Conservation (phyloP, 1,140 invertebrate genomes). For the Parapsyche elsis region DNA sequence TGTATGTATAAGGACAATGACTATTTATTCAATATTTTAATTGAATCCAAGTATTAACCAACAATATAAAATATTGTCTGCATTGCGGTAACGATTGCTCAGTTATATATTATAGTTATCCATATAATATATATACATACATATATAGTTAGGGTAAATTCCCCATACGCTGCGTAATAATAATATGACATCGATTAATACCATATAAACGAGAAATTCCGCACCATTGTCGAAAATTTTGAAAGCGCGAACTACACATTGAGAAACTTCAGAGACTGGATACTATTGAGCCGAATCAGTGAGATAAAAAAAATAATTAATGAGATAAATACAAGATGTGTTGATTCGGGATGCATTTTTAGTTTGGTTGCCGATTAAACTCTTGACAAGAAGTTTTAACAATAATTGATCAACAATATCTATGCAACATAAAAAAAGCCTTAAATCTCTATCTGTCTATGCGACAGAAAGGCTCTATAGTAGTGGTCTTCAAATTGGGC, state of each 20-base stretch:
- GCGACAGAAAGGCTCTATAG: too few relatives aligned
- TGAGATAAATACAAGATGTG: too few relatives aligned
- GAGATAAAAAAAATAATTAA: too few relatives aligned
- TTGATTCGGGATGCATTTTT: too few relatives aligned
- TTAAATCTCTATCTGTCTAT: too few relatives aligned
- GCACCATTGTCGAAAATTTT: not conserved
- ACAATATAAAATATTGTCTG: not conserved
- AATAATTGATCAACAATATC: too few relatives aligned
- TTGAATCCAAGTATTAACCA: too few relatives aligned
- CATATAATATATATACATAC: not conserved
- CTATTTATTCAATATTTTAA: too few relatives aligned
- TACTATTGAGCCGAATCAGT: not conserved
- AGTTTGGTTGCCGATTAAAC: too few relatives aligned
- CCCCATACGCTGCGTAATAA: not conserved
- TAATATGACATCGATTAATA: conserved; percentile 30
- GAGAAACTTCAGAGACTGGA: not conserved
- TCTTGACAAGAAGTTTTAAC: too few relatives aligned
- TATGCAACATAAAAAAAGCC: too few relatives aligned
- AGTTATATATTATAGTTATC: conserved; percentile 28
- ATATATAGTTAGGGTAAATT: not conserved
- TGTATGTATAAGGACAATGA: not conserved
- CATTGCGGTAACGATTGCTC: conserved; percentile 23
- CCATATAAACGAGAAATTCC: not conserved
- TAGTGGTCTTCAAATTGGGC: too few relatives aligned
- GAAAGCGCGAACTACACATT: not conserved